Conservation (phyloP, 2,888 invertebrate species). For the Scotopteryx bipunctaria region DNA sequence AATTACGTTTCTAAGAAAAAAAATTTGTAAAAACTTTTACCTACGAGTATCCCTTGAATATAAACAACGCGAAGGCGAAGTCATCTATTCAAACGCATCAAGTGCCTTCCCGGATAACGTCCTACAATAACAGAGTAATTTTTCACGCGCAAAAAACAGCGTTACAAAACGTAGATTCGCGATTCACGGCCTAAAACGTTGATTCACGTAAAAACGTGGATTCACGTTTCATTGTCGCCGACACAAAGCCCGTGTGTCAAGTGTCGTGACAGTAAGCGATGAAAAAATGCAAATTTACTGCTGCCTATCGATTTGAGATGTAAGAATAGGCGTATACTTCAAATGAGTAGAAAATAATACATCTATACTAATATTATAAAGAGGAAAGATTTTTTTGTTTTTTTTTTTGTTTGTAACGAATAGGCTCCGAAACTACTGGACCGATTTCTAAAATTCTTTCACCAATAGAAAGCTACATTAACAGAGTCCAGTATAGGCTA, state of each 20-base stretch:
- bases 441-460: no score
- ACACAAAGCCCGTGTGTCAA: constrained; percentile 65
- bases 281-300: constrained; percentile 79
- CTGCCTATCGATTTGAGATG: constrained; percentile 26
- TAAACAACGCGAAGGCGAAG: constrained; percentile 18
- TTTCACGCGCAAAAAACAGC: constrained; percentile 58
- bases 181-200: constrained; percentile 43
- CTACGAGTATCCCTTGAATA: neutral
- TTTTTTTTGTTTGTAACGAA: no score
- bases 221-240: constrained; percentile 62
- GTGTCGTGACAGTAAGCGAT: constrained; percentile 66
- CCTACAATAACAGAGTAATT: constrained; percentile 65
- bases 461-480: no score
- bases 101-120: constrained; percentile 13
- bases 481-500: no score
- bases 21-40: neutral
- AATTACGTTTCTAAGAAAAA: neutral
- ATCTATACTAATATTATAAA: no score
- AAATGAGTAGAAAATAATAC: no score
- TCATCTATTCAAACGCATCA: constrained; percentile 24
- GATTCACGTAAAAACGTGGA: constrained; percentile 52
- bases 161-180: constrained; percentile 49
- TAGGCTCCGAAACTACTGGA: no score
- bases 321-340: constrained; percentile 10
- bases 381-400: no score